Conservation (phyloP, 2,113 vertebrate species). For the Stegostoma tigrinum region DNA sequence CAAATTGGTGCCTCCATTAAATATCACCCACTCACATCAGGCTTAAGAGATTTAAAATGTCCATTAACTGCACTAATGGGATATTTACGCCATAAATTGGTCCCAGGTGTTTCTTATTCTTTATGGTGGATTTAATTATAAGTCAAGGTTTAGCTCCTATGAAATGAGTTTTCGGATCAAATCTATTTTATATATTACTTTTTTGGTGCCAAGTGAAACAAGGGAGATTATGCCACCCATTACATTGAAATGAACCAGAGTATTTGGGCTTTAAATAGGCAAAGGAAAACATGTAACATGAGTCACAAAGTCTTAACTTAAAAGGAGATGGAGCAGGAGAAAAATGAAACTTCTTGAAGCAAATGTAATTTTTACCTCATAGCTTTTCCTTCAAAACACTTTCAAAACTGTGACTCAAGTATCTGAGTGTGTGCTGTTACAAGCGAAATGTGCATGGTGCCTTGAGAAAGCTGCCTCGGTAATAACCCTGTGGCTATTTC, state of each 20-base stretch:
- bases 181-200: background rate
- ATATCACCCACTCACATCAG: background rate
- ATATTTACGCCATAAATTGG: background rate
- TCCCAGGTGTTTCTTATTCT: background rate
- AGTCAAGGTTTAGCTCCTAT: background rate
- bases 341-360: background rate
- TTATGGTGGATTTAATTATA: background rate
- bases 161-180: background rate
- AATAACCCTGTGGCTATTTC: background rate
- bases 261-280: background rate
- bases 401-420: too few species aligned
- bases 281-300: background rate
- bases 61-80: background rate
- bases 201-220: slow-evolving; percentile 1
- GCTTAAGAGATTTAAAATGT: too few species aligned
- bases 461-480: background rate
- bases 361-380: background rate
- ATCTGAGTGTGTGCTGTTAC: background rate
- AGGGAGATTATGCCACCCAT: background rate
- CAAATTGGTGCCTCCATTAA: background rate
- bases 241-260: background rate
- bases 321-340: background rate
- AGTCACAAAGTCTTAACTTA: background rate
- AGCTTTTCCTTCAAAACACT: background rate
- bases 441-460: background rate